Evolutionary conservation across 2,888 invertebrate genomes (phyloP).

Genomic region (Helobdella robusta): DNA sequence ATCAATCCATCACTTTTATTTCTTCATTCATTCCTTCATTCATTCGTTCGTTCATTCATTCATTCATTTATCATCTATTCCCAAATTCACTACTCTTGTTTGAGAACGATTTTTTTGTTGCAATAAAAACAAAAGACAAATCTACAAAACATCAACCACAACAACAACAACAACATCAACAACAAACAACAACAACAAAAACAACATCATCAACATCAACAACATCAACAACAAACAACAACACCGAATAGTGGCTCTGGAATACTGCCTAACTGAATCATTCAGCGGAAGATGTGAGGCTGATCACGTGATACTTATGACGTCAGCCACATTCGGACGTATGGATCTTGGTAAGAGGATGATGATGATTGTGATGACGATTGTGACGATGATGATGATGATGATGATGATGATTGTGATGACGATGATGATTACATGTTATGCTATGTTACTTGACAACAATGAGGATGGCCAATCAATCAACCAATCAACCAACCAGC

Average conservation of each 20-base stretch:
- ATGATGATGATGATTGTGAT: constrained; percentile 24
- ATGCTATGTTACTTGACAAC: too few relatives aligned
- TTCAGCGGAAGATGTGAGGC: constrained; percentile 22
- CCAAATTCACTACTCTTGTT: too few relatives aligned
- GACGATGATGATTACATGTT: constrained; percentile 20
- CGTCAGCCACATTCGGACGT: constrained; percentile 27
- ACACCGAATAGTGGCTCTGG: constrained; percentile 13
- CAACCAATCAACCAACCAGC: too few relatives aligned
- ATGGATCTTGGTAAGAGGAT: constrained; percentile 27
- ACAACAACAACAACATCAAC: too few relatives aligned
- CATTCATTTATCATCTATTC: background rate
- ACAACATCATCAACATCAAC: background rate
- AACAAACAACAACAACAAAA: background rate
- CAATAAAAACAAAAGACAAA: too few relatives aligned
- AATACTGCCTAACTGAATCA: constrained; percentile 29
- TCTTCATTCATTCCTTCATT: constrained; percentile 4
- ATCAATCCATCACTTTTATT: background rate
- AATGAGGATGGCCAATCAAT: too few relatives aligned
- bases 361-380: constrained; percentile 21
- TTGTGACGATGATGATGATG: constrained; percentile 24
- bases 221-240: background rate
- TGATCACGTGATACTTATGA: constrained; percentile 26
- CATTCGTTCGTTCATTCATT: background rate
- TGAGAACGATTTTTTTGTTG: too few relatives aligned
- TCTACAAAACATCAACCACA: too few relatives aligned